Percentiles rank a stretch among this genome's conserved stretches.
These are phyloP conservation scores for Cyclura pinguis DNA, from an alignment of 2,797 vertebrate species.

Conservation along the genomic window DNA sequence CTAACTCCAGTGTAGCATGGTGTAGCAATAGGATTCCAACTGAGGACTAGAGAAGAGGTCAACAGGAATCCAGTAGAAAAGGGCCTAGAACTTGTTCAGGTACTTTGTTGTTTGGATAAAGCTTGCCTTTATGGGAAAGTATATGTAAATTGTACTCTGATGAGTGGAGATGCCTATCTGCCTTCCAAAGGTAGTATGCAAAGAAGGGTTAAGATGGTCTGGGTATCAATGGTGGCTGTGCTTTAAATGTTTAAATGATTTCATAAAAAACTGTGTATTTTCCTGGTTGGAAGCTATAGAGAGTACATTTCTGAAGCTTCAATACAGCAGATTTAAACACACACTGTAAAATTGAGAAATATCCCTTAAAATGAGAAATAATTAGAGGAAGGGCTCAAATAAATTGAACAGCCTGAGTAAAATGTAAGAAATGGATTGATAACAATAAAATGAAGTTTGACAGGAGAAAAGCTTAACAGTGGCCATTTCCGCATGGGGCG, in stretches of 20 bases:
- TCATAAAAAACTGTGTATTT: not conserved
- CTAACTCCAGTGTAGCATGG: too few relatives aligned
- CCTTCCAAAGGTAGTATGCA: not conserved
- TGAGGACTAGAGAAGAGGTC: too few relatives aligned
- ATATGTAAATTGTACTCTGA: not conserved
- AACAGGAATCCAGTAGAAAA: not conserved
- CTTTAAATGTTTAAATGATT: not conserved
- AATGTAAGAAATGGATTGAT: constrained; percentile 3
- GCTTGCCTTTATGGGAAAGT: not conserved
- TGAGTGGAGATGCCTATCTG: not conserved
- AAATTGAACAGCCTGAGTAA: not conserved
- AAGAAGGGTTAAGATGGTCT: not conserved
- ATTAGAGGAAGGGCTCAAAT: not conserved
- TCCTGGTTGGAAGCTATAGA: not conserved
- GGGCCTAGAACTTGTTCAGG: not conserved
- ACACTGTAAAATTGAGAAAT: not conserved
- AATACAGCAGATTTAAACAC: not conserved
- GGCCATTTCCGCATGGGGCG: too few relatives aligned
- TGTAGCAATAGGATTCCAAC: not conserved
- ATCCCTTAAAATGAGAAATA: not conserved
- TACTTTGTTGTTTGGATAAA: not conserved
- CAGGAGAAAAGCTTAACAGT: not conserved
- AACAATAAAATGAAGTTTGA: not conserved
- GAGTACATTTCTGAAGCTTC: not conserved
- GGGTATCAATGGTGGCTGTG: not conserved